These are phyloP conservation scores for Epinotia demarniana DNA, from an alignment of 2,888 invertebrate species.

Conservation along the genomic window DNA sequence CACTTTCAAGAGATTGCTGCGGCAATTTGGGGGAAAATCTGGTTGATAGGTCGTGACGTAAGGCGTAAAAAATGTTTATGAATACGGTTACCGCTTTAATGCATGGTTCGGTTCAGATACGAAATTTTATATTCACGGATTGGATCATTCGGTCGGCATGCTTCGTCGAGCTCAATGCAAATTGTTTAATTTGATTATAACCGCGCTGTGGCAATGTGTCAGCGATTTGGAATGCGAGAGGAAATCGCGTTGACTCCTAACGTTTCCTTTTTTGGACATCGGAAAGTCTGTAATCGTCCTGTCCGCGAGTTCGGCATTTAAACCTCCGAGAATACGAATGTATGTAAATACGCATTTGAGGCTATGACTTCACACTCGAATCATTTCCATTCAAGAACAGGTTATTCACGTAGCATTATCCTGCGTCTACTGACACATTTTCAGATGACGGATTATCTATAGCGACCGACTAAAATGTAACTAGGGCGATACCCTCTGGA, in stretches of 20 bases:
- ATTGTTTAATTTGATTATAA: slow-evolving; percentile 75
- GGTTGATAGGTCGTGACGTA: slow-evolving; percentile 67
- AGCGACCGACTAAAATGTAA: slow-evolving; percentile 60
- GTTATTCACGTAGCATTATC: slow-evolving; percentile 66
- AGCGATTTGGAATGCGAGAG: slow-evolving; percentile 78
- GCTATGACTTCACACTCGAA: slow-evolving; percentile 59
- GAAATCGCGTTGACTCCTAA: slow-evolving; percentile 80
- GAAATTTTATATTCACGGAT: slow-evolving; percentile 69
- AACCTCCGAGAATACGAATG: slow-evolving; percentile 45
- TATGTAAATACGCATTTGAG: slow-evolving; percentile 55
- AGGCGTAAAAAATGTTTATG: slow-evolving; percentile 64
- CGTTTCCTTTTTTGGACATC: slow-evolving; percentile 74
- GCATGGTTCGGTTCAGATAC: slow-evolving; percentile 61
- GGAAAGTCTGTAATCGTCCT: slow-evolving; percentile 69
- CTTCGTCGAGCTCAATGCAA: slow-evolving; percentile 71
- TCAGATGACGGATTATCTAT: slow-evolving; percentile 62
- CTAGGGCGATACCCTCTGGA: slow-evolving; percentile 65
- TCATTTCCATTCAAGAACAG: slow-evolving; percentile 56
- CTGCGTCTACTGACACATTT: slow-evolving; percentile 71
- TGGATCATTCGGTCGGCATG: slow-evolving; percentile 70
- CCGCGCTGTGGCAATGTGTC: slow-evolving; percentile 71
- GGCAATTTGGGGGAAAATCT: slow-evolving; percentile 66
- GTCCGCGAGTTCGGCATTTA: slow-evolving; percentile 55
- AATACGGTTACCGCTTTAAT: slow-evolving; percentile 60
- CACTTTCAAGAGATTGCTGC: slow-evolving; percentile 64